phyloP scores from a whole-genome alignment of 2,113 vertebrate genomes.

The Sylvia atricapilla region DNA sequence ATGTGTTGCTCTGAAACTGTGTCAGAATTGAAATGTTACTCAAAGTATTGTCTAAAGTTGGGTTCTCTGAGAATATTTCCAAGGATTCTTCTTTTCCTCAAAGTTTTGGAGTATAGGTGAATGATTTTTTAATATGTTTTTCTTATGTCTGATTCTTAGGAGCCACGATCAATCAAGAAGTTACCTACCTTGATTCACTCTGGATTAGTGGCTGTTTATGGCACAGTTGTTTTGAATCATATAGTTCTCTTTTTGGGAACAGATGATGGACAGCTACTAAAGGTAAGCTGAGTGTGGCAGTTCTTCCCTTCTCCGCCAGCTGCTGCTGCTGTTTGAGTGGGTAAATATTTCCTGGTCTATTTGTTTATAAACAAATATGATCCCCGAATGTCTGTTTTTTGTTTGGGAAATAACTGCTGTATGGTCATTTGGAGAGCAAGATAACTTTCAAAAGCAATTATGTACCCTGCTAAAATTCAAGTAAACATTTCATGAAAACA shows the following conservation, averaged over 20 bases:
- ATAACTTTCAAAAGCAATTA: neutral
- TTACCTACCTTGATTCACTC: conserved; percentile 74
- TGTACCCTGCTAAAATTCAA: neutral
- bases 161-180: conserved; percentile 52
- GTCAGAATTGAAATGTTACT: neutral
- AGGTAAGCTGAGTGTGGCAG: conserved; percentile 72
- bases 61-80: neutral
- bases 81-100: neutral
- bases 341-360: neutral
- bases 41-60: neutral
- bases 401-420: neutral
- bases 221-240: conserved; percentile 75
- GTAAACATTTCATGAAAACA: neutral
- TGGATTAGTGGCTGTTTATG: conserved; percentile 83
- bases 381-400: neutral
- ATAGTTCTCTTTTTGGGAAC: conserved; percentile 86
- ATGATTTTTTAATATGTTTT: conserved; percentile 17
- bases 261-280: conserved; percentile 84
- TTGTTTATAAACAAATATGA: neutral
- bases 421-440: neutral
- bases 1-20: neutral
- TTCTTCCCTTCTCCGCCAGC: neutral
- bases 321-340: neutral
- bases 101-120: neutral
- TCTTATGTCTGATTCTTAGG: conserved; percentile 62